Evolutionary conservation across 2,888 invertebrate species (phyloP), one percentile per base, ranked within the genome.

Genomic region (Lucinisca nassula): DNA sequence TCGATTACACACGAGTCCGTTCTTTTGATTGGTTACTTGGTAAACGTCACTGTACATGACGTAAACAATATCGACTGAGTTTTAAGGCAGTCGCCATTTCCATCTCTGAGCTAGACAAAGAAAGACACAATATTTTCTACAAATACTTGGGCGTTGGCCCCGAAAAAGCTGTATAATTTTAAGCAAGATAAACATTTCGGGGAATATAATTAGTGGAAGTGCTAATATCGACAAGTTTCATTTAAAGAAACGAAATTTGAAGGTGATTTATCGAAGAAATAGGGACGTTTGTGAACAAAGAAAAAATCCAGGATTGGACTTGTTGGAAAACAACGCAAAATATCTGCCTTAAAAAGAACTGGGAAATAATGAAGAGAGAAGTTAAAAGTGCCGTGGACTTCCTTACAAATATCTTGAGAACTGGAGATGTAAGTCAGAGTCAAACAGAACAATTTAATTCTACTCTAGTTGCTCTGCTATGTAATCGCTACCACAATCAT

Each of bases 401-500:
- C 87, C 88, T 95, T 51, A 89, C 93, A 17, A 93, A 93, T 70
- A 91, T 95, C 74, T 76, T 95, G 8, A 88, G 89, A 72, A 78
- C 88, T 37, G 82, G 91, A 67, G 90, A 90, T 75, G 90, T 92
- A 73, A 90, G 88, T 70, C 83, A 89, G n/a, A 85, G 91, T 67
- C 90, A 89, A 79, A 83, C 91, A 27, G 86, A 89, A 37, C 89
- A 81, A 24, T 95, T 95, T 85, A 92, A 93, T 45, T 49, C 77
- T 17, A 88, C 79, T 55, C 83, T 95, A 51, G 90, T 90, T 40
- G 89, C 91, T 77, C 78, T 93, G 70, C 82, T 96, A 78, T 89
- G 92, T 67, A 87, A 88, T n/a, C 97, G 97, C 86, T 97, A 97
- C 94, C 96, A 97, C 95, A 97, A 97, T 96, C 98, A 98, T 95